Evolutionary conservation across 2,113 vertebrate genomes (phyloP), one percentile per base, ranked within the genome.

Genomic region (Ophthalmolycus amberensis): DNA sequence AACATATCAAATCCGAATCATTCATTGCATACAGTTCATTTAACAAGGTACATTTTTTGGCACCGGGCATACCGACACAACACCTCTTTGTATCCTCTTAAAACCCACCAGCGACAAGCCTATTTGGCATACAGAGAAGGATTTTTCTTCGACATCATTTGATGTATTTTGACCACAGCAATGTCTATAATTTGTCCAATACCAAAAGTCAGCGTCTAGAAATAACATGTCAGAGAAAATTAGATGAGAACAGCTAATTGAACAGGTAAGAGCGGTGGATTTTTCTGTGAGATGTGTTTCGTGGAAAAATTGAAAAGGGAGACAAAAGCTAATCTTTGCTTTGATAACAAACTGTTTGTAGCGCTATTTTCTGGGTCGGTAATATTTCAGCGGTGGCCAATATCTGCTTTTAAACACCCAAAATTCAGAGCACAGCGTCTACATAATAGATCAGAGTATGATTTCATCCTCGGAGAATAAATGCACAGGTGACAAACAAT

Each of bases 201-300:
- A 38, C 27, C 16, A 74, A 85, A 85, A 76, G 83, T 90, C 86
- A 86, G 44, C 6, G 14, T 22, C 38, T 66, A 9, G 32, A 72
- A 83, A 69, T 68, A 71, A 56, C 56, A 63, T 22, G 7, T 34
- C 37, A 14, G 32, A 32, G 32, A 62, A 75, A 38, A 72, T 48
- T 66, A 50, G 20, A 77, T 37, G 32, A 29, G 9, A 50, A 32
- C 37, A 59, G 25, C 18, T n/a, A 54, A 64, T 37, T 73, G 25
- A 68, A 46, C 22, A 8, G 10, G 6, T 9, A 22, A 42, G 12
- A 46, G 16, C 54, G 10, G 2, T 27, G 40, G 44, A 7, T 40
- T 71, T 32, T 50, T 42, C 42, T 71, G 32, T 15, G 22, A 70
- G 40, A 22, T 29, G 38, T 8, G 5, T 72, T 40, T 15, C 60